Conservation (phyloP, 1,140 invertebrate species). For the Atta texana region DNA sequence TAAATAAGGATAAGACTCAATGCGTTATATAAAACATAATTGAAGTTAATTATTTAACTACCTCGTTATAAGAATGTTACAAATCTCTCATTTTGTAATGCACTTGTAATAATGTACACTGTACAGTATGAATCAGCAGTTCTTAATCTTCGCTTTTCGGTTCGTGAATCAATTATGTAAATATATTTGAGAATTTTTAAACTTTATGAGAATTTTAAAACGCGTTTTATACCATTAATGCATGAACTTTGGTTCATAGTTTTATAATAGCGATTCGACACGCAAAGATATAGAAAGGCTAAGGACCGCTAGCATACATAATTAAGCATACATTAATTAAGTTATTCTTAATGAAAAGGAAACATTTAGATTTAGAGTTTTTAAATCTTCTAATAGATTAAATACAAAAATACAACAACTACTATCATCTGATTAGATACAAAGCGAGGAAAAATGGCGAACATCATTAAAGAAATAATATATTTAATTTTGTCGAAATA, state of each 20-base stretch:
- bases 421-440: neutral
- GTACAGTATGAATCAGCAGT: neutral
- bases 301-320: neutral
- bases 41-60: constrained; percentile 39
- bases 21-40: constrained; percentile 28
- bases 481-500: constrained; percentile 20
- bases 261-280: neutral
- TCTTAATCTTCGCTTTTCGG: neutral
- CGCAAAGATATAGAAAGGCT: neutral
- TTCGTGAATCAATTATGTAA: neutral
- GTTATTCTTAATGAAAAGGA: neutral
- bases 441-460: neutral
- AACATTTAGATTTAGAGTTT: constrained; percentile 30
- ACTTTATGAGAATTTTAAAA: constrained; percentile 4
- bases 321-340: too few species aligned
- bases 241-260: neutral
- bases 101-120: constrained; percentile 22
- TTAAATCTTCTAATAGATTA: constrained; percentile 19
- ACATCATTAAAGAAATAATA: neutral
- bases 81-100: constrained; percentile 26
- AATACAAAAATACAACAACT: neutral
- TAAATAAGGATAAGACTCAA: constrained; percentile 21
- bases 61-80: constrained; percentile 36
- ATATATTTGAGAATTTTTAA: neutral
- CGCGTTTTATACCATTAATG: neutral